phyloP scores from a whole-genome alignment of 2,797 vertebrate genomes.

The Acanthurus tractus region DNA sequence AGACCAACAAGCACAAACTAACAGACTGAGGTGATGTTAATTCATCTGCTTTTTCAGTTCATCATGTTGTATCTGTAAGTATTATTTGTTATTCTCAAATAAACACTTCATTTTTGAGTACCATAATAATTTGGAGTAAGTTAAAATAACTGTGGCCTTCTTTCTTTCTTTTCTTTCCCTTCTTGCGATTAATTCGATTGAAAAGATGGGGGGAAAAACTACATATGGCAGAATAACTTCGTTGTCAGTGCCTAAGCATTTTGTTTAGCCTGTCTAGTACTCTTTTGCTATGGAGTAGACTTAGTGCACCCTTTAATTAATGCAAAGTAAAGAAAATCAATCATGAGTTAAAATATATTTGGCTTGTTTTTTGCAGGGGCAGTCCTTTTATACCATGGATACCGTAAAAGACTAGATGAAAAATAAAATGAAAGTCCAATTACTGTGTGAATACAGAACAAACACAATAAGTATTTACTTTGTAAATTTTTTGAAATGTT shows the following conservation, averaged over 20 bases:
- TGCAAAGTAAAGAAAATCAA: not conserved
- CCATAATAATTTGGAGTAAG: not conserved
- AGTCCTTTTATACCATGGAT: constrained; percentile 17
- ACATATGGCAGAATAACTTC: not conserved
- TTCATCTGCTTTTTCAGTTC: constrained; percentile 6
- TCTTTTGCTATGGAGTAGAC: constrained; percentile 4
- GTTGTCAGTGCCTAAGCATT: constrained; percentile 34
- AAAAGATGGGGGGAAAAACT: not conserved
- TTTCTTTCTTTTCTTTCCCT: constrained; percentile 16
- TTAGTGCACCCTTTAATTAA: not conserved
- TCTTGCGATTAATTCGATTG: not conserved
- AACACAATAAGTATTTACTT: constrained; percentile 13
- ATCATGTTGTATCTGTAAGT: not conserved
- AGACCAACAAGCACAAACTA: constrained; percentile 18
- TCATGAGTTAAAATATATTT: not conserved
- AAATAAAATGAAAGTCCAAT: not conserved
- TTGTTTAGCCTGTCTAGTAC: constrained; percentile 12
- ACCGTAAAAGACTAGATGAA: not conserved
- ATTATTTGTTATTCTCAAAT: not conserved
- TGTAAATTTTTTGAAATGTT: constrained; percentile 16
- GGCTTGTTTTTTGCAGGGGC: constrained; percentile 6
- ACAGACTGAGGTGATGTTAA: not conserved
- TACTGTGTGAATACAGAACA: not conserved
- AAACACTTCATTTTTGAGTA: constrained; percentile 6
- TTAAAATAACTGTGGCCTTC: constrained; percentile 34